Base-by-base conservation (phyloP, 2,113 vertebrate genomes). In the Pluvianellus socialis region DNA sequence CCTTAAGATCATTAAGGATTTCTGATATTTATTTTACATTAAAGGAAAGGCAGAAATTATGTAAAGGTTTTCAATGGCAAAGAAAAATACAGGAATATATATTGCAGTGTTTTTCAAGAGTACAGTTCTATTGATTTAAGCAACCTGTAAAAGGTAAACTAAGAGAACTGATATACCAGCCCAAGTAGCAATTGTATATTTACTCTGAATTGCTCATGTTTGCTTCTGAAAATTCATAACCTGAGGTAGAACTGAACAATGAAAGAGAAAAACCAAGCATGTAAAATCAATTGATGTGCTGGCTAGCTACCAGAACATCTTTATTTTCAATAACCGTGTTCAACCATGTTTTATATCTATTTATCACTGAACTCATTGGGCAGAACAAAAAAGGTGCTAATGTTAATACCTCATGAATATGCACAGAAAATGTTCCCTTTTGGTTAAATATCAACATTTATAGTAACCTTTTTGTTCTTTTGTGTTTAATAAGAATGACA, bases 141-240 rank as follows among this genome's bases (percentile, higher is more conserved):
- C 18, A 92, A 86, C 42, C 32, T 80, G 28, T 86, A 23, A 38
- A 77, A 65, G 50, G 79, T 85, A 91, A 40, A 71, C 32, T 74
- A 86, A 93, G 65, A 94, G 35, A 83, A 67, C 50, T 58, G 26
- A 55, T 55, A 59, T 27, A 56, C 17, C 22, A 94, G 50, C 55
- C 35, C 49, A 74, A 89, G n/a, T 5, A 84, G 65, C 16, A 94
- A 55, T 47, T 84, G 28, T 55, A 56, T 92, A 73, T 94, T 96
- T 96, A 92, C 56, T 79, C 61, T 68, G 79, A 95, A 88, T 88
- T 94, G 68, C 79, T 94, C 38, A n/a, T 63, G 12, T 90, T 55
- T 96, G 63, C 70, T 92, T 86, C 82, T 79, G 82, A 94, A 88
- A 96, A 94, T 94, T 74, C 55, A 90, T 88, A 94, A 80, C 65